phyloP scores from a whole-genome alignment of 2,797 vertebrate genomes.

The Hybognathus amarus region DNA sequence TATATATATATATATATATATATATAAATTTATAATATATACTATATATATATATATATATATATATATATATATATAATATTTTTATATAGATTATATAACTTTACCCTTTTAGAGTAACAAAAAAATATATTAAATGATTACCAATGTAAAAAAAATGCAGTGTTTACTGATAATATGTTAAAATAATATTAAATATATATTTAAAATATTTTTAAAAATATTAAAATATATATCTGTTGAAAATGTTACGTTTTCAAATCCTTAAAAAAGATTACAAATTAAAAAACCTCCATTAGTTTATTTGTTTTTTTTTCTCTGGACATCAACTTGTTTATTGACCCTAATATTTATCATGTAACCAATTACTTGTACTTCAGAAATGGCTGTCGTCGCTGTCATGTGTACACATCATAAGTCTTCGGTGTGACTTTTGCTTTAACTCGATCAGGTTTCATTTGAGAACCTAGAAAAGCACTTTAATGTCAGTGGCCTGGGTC shows the following conservation, averaged over 20 bases:
- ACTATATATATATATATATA: too few relatives aligned
- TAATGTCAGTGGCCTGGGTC: conserved; percentile 85
- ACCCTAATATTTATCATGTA: neutral
- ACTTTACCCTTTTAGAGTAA: neutral
- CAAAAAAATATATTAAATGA: neutral
- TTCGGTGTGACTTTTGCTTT: conserved; percentile 59
- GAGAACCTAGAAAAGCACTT: conserved; percentile 82
- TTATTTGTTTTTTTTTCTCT: neutral
- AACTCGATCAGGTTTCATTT: conserved; percentile 68
- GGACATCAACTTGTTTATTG: neutral
- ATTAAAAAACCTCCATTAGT: neutral
- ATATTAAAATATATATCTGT: neutral
- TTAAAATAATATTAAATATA: neutral
- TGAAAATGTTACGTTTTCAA: neutral
- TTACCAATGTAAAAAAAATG: neutral
- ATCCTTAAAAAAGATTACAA: too few relatives aligned
- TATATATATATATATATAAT: too few relatives aligned
- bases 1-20: too few relatives aligned
- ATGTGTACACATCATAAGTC: conserved; percentile 61
- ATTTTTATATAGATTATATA: too few relatives aligned
- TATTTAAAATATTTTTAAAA: neutral
- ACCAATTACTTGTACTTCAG: neutral
- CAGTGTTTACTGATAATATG: neutral
- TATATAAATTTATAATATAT: too few relatives aligned
- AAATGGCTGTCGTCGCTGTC: conserved; percentile 14